A percentile compares a stretch with the other conserved stretches of the same genome.
Conservation (phyloP, 1,140 invertebrate species). For the Coptotermes formosanus region DNA sequence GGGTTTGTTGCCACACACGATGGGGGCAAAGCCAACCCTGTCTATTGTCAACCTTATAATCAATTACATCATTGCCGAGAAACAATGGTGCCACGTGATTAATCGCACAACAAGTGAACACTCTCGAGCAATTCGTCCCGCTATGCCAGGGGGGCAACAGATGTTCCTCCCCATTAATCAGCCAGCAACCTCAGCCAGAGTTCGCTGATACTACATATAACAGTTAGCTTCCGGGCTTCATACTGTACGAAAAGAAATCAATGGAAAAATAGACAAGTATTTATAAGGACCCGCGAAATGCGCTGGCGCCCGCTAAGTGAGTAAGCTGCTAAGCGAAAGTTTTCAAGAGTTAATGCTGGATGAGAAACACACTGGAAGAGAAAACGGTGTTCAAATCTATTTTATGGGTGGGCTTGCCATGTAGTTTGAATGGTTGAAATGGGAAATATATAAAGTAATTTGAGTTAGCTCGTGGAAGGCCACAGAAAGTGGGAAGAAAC, state of each 20-base stretch:
- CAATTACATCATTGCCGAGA: constrained; percentile 24
- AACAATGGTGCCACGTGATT: constrained; percentile 24
- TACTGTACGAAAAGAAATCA: not conserved
- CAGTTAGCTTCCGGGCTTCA: not conserved
- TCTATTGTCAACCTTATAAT: constrained; percentile 30
- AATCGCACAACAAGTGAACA: constrained; percentile 22
- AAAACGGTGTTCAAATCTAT: too few species aligned
- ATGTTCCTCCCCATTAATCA: constrained; percentile 27
- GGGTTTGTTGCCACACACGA: not conserved
- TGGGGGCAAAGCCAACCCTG: not conserved
- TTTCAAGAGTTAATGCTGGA: too few species aligned
- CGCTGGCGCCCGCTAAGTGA: too few species aligned
- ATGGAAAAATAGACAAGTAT: not conserved
- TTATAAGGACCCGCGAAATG: not conserved
- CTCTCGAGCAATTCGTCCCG: constrained; percentile 11
- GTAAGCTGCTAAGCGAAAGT: too few species aligned
- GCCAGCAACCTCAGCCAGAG: not conserved
- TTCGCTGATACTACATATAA: constrained; percentile 9
- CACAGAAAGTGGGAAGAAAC: too few species aligned
- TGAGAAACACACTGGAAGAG: too few species aligned
- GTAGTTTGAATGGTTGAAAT: too few species aligned
- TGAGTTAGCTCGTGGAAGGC: too few species aligned
- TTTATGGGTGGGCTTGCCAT: too few species aligned
- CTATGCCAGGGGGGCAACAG: constrained; percentile 18
- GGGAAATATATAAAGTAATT: too few species aligned